phyloP scores from a whole-genome alignment of 2,888 invertebrate genomes.

The Stenodera caucasica region DNA sequence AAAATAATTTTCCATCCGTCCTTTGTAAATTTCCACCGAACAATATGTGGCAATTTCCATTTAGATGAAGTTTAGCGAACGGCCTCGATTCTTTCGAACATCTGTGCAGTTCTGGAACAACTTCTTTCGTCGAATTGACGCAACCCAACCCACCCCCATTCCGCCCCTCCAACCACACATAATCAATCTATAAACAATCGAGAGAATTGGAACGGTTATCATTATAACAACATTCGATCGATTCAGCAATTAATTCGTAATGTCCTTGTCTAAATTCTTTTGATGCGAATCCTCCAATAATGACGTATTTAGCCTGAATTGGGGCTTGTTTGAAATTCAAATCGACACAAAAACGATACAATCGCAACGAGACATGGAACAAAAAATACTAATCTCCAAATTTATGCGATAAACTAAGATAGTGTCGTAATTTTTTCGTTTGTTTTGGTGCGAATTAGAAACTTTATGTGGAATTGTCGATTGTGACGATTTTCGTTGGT shows the following conservation, averaged over 20 bases:
- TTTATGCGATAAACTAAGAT: constrained; percentile 25
- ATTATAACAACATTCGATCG: neutral
- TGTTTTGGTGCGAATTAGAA: constrained; percentile 34
- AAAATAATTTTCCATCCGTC: neutral
- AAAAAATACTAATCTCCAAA: too few species aligned
- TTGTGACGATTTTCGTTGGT: constrained; percentile 41
- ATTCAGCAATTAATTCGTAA: neutral
- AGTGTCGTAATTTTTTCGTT: constrained; percentile 32
- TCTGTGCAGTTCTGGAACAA: constrained; percentile 42
- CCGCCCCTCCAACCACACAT: too few species aligned
- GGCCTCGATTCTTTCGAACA: constrained; percentile 41
- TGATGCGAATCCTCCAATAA: neutral
- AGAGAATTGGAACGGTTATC: constrained; percentile 9
- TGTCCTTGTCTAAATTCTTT: neutral
- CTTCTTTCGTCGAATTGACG: constrained; percentile 34
- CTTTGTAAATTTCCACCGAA: constrained; percentile 36
- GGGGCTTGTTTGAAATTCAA: neutral
- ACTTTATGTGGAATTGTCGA: too few species aligned
- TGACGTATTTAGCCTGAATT: neutral
- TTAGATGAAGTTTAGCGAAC: constrained; percentile 47
- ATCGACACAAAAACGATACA: neutral
- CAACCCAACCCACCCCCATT: constrained; percentile 15
- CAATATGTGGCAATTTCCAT: constrained; percentile 49
- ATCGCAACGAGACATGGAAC: neutral
- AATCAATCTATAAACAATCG: constrained; percentile 13